Evolutionary conservation across 2,797 vertebrate genomes (phyloP).

Genomic region (Argentina silus): DNA sequence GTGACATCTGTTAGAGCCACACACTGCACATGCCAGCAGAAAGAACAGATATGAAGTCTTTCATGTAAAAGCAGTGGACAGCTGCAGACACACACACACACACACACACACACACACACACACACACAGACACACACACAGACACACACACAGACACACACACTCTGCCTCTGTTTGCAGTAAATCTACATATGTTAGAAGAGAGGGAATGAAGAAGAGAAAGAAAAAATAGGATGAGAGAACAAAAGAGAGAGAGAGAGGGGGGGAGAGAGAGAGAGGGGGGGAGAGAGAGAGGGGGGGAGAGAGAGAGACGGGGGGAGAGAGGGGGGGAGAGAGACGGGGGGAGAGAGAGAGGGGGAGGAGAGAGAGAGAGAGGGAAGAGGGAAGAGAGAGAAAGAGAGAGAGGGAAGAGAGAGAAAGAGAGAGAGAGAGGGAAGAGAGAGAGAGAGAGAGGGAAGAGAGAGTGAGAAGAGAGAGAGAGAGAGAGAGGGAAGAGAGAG

Average conservation of each 20-base stretch:
- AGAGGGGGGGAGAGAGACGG: background rate
- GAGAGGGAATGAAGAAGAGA: background rate
- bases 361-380: background rate
- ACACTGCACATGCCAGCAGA: constrained; percentile 19
- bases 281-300: background rate
- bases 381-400: background rate
- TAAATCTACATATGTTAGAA: background rate
- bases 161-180: background rate
- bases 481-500: constrained; percentile 3
- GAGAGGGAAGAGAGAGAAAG: background rate
- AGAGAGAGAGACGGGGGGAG: background rate
- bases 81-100: constrained; percentile 1
- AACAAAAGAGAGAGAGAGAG: background rate
- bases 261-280: constrained; percentile 3
- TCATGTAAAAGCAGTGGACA: constrained; percentile 29
- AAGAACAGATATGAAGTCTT: constrained; percentile 23
- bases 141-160: background rate
- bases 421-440: background rate
- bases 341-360: background rate
- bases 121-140: constrained; percentile 1
- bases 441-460: background rate
- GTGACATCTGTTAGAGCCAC: constrained; percentile 7
- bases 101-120: constrained; percentile 1
- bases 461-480: background rate
- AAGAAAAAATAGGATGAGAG: background rate